phyloP scores from a whole-genome alignment of 2,113 vertebrate species.

The Eptesicus fuscus region DNA sequence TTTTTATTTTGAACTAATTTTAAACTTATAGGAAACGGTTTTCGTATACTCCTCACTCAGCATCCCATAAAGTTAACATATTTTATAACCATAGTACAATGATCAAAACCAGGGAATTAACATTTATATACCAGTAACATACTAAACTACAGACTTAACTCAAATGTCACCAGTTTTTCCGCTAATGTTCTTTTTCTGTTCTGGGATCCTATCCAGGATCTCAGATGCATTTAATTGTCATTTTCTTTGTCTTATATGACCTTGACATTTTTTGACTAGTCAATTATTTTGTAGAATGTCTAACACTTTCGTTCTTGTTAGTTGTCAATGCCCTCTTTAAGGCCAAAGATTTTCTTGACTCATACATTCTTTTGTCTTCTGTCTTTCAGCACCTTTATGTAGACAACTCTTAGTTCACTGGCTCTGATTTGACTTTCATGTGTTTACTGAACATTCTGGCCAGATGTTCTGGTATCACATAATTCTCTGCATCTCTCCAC shows the following conservation, averaged over 20 bases:
- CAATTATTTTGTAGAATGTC: not conserved
- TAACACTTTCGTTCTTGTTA: not conserved
- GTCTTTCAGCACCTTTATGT: not conserved
- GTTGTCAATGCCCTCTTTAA: not conserved
- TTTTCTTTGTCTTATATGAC: not conserved
- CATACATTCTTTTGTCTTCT: not conserved
- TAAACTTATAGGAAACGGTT: not conserved
- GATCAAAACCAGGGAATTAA: not conserved
- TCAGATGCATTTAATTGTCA: not conserved
- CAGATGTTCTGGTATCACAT: not conserved
- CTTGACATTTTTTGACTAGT: not conserved
- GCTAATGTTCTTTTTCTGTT: not conserved
- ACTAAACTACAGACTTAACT: not conserved
- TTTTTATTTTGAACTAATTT: slow-evolving; percentile 35
- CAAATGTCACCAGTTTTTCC: not conserved
- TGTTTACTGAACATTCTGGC: not conserved
- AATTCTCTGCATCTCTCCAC: not conserved
- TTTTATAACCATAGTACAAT: not conserved
- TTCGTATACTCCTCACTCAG: not conserved
- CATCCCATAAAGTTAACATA: not conserved
- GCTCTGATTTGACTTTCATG: not conserved
- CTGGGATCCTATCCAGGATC: not conserved
- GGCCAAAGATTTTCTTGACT: not conserved
- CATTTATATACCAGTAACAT: not conserved
- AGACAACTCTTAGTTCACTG: not conserved